Percentiles rank a stretch among this genome's conserved stretches.
phyloP scores from a whole-genome alignment of 2,888 invertebrate genomes.

The Crioceris asparagi region DNA sequence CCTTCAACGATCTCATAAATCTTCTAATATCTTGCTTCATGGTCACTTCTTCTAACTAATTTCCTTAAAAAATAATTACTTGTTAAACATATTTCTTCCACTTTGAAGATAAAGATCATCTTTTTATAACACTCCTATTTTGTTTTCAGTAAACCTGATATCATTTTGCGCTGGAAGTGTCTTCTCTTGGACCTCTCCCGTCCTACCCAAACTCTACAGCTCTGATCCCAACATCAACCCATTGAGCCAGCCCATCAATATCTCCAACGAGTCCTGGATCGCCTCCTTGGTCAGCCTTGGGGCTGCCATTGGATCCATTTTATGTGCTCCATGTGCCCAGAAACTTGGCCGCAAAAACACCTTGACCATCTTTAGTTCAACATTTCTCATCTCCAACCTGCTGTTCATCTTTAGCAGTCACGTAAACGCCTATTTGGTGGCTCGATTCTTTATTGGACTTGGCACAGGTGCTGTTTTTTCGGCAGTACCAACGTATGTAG shows the following conservation, averaged over 20 bases:
- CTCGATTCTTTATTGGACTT: slow-evolving; percentile 49
- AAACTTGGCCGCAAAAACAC: slow-evolving; percentile 52
- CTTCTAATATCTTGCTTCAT: too few relatives aligned
- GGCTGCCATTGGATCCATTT: slow-evolving; percentile 12
- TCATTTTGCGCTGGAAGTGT: slow-evolving; percentile 1
- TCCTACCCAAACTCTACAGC: slow-evolving; percentile 5
- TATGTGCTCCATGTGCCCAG: slow-evolving; percentile 7
- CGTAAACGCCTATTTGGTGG: slow-evolving; percentile 35
- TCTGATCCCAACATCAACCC: slow-evolving; percentile 4
- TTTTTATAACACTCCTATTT: too few relatives aligned
- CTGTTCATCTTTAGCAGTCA: too few relatives aligned
- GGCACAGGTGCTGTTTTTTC: slow-evolving; percentile 58
- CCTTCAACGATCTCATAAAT: too few relatives aligned
- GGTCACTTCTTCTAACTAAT: too few relatives aligned
- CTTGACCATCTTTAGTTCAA: slow-evolving; percentile 44
- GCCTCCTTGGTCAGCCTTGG: slow-evolving; percentile 15
- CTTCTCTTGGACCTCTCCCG: slow-evolving; percentile 9
- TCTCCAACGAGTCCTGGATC: slow-evolving; percentile 14
- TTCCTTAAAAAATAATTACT: too few relatives aligned
- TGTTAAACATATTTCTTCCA: too few relatives aligned
- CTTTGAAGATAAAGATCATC: too few relatives aligned
- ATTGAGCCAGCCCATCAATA: slow-evolving; percentile 4
- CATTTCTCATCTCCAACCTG: too few relatives aligned
- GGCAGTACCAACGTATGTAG: slow-evolving; percentile 71
- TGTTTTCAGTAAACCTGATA: slow-evolving; percentile 9